Conservation (phyloP, 2,888 invertebrate species). For the Hyposoter didymator region DNA sequence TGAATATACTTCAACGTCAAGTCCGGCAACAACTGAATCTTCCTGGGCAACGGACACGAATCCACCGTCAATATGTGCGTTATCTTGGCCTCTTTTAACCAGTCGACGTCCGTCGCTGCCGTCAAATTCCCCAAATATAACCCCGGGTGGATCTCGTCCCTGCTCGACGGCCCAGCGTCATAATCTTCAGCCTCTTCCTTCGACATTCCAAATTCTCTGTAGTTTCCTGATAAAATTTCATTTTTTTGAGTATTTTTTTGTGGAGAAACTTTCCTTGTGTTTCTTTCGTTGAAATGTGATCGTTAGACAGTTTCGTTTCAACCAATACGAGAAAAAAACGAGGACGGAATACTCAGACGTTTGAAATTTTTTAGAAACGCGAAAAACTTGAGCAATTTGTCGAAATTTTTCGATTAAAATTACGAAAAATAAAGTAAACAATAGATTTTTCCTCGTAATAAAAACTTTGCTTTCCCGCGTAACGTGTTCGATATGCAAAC, state of each 20-base stretch:
- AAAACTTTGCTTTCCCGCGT: slow-evolving; percentile 18
- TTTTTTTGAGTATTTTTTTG: not conserved
- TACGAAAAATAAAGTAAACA: not conserved
- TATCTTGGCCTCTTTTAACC: slow-evolving; percentile 88
- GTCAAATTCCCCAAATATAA: slow-evolving; percentile 90
- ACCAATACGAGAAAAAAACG: not conserved
- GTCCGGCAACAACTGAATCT: slow-evolving; percentile 88
- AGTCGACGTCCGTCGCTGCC: slow-evolving; percentile 90
- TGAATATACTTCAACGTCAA: slow-evolving; percentile 91
- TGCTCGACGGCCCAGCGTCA: slow-evolving; percentile 86
- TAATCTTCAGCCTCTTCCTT: slow-evolving; percentile 82
- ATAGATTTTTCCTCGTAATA: not conserved
- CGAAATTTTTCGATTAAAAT: not conserved
- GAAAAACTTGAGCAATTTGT: not conserved
- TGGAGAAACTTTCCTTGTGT: not conserved
- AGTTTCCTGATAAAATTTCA: not conserved
- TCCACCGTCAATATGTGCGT: slow-evolving; percentile 93
- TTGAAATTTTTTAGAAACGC: not conserved
- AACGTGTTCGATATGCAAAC: not conserved
- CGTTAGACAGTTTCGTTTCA: not conserved
- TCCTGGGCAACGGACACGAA: slow-evolving; percentile 92
- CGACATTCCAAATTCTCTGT: slow-evolving; percentile 69
- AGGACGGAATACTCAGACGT: not conserved
- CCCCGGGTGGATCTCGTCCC: slow-evolving; percentile 86
- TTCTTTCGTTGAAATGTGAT: not conserved